Conservation (phyloP, 2,888 invertebrate species). For the Cheilosia pagana region DNA sequence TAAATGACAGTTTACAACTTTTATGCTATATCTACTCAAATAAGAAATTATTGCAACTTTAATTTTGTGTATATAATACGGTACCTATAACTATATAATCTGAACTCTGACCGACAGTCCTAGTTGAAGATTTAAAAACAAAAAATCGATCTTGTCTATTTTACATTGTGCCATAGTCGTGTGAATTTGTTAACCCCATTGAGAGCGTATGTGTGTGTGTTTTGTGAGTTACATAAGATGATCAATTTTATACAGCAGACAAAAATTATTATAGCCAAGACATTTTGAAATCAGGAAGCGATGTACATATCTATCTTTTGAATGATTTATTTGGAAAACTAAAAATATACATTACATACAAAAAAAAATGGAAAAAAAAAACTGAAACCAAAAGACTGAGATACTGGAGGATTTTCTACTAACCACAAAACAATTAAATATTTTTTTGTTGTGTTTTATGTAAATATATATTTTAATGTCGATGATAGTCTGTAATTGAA, state of each 20-base stretch:
- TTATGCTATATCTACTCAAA: conserved; percentile 42
- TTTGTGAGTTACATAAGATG: conserved; percentile 17
- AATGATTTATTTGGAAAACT: conserved; percentile 45
- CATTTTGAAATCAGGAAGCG: conserved; percentile 34
- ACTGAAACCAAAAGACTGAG: conserved; percentile 82
- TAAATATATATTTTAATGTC: conserved; percentile 53
- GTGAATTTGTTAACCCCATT: conserved; percentile 24
- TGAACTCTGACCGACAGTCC: conserved; percentile 38
- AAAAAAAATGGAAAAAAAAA: conserved; percentile 29
- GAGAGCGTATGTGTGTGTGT: conserved; percentile 29
- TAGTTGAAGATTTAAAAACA: conserved; percentile 59
- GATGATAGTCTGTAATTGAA: conserved; percentile 62
- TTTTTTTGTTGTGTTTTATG: conserved; percentile 54
- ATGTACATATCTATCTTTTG: conserved; percentile 47
- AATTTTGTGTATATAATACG: conserved; percentile 43
- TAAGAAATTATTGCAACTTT: conserved; percentile 19
- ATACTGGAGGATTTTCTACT: conserved; percentile 74
- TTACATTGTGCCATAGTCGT: conserved; percentile 57
- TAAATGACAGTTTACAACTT: conserved; percentile 38
- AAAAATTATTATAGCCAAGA: conserved; percentile 10
- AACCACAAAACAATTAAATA: conserved; percentile 47
- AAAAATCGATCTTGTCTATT: conserved; percentile 47
- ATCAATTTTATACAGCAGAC: conserved; percentile 24
- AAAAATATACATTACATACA: conserved; percentile 6
- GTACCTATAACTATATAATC: conserved; percentile 38